Evolutionary conservation across 2,888 invertebrate genomes (phyloP), one percentile per base, ranked within the genome.

Genomic region (Gandaritis pyraliata): DNA sequence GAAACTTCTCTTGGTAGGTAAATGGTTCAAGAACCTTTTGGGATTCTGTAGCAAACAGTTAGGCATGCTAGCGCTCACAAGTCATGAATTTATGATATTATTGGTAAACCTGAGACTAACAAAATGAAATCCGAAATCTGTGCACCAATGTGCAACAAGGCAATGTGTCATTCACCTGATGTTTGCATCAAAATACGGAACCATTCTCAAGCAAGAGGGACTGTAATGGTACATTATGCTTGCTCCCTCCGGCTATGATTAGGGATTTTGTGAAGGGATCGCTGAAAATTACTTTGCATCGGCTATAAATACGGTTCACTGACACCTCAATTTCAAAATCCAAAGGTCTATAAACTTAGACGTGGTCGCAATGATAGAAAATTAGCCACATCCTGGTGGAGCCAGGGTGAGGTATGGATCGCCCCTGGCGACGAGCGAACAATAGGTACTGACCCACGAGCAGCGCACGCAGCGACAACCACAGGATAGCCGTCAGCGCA

Each of bases 321-420:
- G 90, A 88, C 88, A 89, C 90, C 82, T 89, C 85, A 88, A 88
- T 90, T 90, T 88, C 80, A 80, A 82, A 89, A 87, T 83, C 80
- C 81, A 82, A 80, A 83, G 80, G 84, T 85, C 85, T 87, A 89
- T 88, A 90, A 90, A 88, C 85, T 86, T 83, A 77, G 82, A 78
- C 80, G 82, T 83, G 87, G 85, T 85, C 83, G 81, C 87, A 90
- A 88, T 88, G 89, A 90, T 90, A 89, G 88, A 90, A 91, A 92
- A 92, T 92, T 90, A 91, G 92, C 87, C 83, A 88, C 83, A 87
- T 90, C 88, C 88, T 85, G 86, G 86, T 85, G 83, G 83, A 87
- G 87, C 89, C 82, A 77, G 85, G 88, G 87, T 90, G 86, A 90
- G 80, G 85, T 83, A 92, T 88, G 82, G 85, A 80, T 77, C 73